phyloP scores from a whole-genome alignment of 2,113 vertebrate genomes.

The Oncorhynchus gorbuscha region DNA sequence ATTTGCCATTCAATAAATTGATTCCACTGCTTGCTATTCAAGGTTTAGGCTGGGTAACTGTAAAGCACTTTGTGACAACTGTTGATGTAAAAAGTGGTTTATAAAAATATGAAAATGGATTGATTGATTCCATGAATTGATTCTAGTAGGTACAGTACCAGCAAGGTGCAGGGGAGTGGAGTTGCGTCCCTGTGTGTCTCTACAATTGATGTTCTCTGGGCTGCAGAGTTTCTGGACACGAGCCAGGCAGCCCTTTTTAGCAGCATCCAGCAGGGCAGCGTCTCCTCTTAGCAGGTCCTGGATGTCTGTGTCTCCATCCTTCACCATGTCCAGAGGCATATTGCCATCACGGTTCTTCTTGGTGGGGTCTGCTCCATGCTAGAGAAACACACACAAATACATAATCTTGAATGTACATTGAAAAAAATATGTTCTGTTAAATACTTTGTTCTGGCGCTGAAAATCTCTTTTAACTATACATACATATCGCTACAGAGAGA shows the following conservation, averaged over 20 bases:
- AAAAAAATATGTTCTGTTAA: too few relatives aligned
- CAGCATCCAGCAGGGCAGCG: constrained; percentile 91
- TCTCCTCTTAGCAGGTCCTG: constrained; percentile 95
- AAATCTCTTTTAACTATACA: too few relatives aligned
- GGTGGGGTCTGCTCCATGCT: constrained; percentile 97
- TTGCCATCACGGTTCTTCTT: constrained; percentile 98
- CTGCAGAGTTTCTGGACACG: constrained; percentile 96
- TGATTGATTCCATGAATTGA: too few relatives aligned
- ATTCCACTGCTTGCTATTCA: too few relatives aligned
- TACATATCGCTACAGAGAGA: too few relatives aligned
- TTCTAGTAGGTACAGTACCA: constrained; percentile 65
- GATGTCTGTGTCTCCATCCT: constrained; percentile 98
- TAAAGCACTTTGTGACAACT: too few relatives aligned
- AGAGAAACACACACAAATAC: neutral
- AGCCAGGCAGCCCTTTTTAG: constrained; percentile 96
- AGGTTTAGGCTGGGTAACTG: too few relatives aligned
- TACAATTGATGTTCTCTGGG: constrained; percentile 97
- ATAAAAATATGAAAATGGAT: too few relatives aligned
- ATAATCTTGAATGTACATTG: too few relatives aligned
- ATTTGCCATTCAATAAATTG: too few relatives aligned
- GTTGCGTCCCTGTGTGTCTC: constrained; percentile 96
- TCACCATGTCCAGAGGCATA: constrained; percentile 95
- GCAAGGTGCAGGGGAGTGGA: constrained; percentile 96
- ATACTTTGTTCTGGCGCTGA: too few relatives aligned
- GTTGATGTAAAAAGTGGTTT: too few relatives aligned